phyloP scores from a whole-genome alignment of 2,888 invertebrate genomes.

The Dysmachus trigonus region DNA sequence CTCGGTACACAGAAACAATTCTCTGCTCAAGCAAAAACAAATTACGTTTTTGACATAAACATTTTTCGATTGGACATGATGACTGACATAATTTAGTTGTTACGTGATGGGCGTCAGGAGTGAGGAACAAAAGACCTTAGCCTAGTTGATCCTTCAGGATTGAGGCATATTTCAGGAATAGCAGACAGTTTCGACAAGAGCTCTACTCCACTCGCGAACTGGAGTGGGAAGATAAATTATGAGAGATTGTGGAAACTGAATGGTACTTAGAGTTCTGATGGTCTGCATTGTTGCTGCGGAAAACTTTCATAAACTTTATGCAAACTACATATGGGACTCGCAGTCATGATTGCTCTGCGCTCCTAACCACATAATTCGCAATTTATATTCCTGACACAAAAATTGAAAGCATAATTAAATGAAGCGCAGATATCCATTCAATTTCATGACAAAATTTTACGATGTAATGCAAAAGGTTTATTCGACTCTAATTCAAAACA shows the following conservation, averaged over 20 bases:
- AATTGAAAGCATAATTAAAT: background rate
- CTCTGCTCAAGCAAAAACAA: background rate
- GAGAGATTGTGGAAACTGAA: background rate
- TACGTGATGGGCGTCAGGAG: background rate
- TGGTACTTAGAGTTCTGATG: background rate
- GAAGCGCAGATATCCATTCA: background rate
- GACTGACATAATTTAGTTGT: background rate
- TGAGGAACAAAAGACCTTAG: background rate
- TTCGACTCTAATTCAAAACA: too few species aligned
- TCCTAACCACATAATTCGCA: background rate
- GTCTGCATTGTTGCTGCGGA: background rate
- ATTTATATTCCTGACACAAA: background rate
- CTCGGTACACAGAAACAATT: background rate
- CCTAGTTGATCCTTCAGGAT: background rate
- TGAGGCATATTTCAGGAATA: background rate
- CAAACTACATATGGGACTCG: background rate
- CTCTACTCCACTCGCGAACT: background rate
- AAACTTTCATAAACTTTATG: background rate
- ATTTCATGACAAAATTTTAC: too few species aligned
- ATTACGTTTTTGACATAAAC: background rate
- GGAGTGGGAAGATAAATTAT: background rate
- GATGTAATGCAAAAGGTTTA: too few species aligned
- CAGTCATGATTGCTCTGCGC: background rate
- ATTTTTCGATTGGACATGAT: background rate
- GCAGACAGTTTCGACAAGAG: background rate